Conservation (phyloP, 2,888 invertebrate species). For the Crocallis elinguaria region DNA sequence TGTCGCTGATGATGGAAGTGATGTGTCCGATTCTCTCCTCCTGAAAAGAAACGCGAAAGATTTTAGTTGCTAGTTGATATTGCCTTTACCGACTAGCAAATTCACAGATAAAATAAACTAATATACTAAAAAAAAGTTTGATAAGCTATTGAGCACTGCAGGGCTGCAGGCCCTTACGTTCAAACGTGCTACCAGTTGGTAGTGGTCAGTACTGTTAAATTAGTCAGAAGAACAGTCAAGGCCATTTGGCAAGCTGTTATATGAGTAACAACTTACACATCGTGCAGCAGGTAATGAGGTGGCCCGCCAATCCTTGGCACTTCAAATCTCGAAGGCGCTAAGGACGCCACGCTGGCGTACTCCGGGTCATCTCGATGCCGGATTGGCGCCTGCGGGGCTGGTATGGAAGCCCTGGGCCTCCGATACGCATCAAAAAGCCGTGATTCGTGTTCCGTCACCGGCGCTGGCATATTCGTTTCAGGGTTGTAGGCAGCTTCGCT, state of each 20-base stretch:
- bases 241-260: no score
- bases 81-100: no score
- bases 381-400: slow-evolving; percentile 67
- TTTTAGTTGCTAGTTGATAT: no score
- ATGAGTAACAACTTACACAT: slow-evolving; percentile 59
- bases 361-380: slow-evolving; percentile 73
- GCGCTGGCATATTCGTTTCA: slow-evolving; percentile 88
- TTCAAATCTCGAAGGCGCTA: slow-evolving; percentile 69
- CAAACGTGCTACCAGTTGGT: no score
- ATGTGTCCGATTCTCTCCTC: slow-evolving; percentile 86
- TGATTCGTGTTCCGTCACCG: slow-evolving; percentile 79
- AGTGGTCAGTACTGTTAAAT: no score
- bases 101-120: no score
- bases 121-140: no score
- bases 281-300: slow-evolving; percentile 74
- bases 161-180: no score
- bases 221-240: not conserved
- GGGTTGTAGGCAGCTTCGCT: slow-evolving; percentile 96
- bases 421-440: slow-evolving; percentile 81
- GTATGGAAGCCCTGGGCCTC: slow-evolving; percentile 68
- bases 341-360: slow-evolving; percentile 75
- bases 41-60: slow-evolving; percentile 41
- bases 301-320: slow-evolving; percentile 59
- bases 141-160: no score
- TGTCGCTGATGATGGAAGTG: slow-evolving; percentile 86